Evolutionary conservation across 2,797 vertebrate genomes (phyloP), one percentile per base, ranked within the genome.

Genomic region (Lates japonicus): DNA sequence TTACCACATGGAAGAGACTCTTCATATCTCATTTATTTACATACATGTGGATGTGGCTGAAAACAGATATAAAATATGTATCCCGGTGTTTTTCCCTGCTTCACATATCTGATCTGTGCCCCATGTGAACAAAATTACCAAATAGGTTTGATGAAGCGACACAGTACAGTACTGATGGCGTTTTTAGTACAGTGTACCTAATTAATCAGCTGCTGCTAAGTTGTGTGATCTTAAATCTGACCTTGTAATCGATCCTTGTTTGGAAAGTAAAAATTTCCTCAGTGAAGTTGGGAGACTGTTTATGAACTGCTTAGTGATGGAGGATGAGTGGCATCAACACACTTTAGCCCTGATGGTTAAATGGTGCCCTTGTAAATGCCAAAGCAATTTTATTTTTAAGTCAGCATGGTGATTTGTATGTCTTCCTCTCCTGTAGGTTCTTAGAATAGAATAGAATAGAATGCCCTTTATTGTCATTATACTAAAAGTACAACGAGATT

Each of bases 361-460:
- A 54, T 33, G 22, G 22, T n/a, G 42, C 29, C 12, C 70, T 54
- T 25, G 31, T 62, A 33, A 54, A 61, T 20, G 58, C 35, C 58
- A 41, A 31, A 52, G 46, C 58, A 3, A 2, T 58, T 81, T 70
- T 16, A 12, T 62, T 60, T 66, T 44, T 11, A 16, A 46, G 25
- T 49, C 51, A 20, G 65, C 51, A 14, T 16, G 3, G 25, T 48
- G 69, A 60, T 39, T 60, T n/a, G n/a, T 19, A 37, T 37, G 33
- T 12, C 25, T 8, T 44, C 16, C 20, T 35, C 44, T 61, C 19
- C n/a, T 49, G 13, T 33, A 41, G 68, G 31, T 16, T 29, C 25
- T 37, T 57, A n/a, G n/a, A n/a, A n/a, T n/a, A n/a, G n/a, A n/a
- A n/a, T n/a, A n/a, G n/a, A n/a, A n/a, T n/a, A n/a, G n/a, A n/a